Conservation (phyloP, 1,140 invertebrate species). For the Carcinoscorpius rotundicauda region DNA sequence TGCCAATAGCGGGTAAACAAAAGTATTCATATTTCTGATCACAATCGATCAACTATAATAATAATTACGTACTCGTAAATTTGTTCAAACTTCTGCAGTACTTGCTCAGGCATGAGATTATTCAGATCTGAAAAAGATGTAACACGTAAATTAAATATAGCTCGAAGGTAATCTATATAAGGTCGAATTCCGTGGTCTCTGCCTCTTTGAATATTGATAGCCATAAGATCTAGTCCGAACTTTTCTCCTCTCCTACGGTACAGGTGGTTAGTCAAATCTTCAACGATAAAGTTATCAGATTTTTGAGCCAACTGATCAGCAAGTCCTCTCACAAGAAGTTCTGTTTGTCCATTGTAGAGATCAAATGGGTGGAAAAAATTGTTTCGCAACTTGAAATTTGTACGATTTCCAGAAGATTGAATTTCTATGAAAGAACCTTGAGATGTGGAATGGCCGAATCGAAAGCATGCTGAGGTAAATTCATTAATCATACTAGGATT, state of each 20-base stretch:
- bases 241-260: slow-evolving; percentile 19
- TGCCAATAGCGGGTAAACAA: no score
- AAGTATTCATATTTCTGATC: no score
- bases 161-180: slow-evolving; percentile 26
- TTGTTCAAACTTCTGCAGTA: slow-evolving; percentile 12
- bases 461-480: slow-evolving; percentile 21
- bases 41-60: no score
- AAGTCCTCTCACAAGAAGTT: slow-evolving; percentile 48
- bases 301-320: slow-evolving; percentile 41
- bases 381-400: slow-evolving; percentile 19
- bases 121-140: slow-evolving; percentile 19
- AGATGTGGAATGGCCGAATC: slow-evolving; percentile 18
- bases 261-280: slow-evolving; percentile 23
- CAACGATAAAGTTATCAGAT: slow-evolving; percentile 26
- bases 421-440: background rate
- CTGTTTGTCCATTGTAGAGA: slow-evolving; percentile 25
- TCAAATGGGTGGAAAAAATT: slow-evolving; percentile 24
- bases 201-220: slow-evolving; percentile 35
- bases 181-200: slow-evolving; percentile 33
- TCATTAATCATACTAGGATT: slow-evolving; percentile 29
- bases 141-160: slow-evolving; percentile 20
- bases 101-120: slow-evolving; percentile 13
- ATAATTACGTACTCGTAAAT: slow-evolving; percentile 14
- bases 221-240: slow-evolving; percentile 30
- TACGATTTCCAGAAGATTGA: slow-evolving; percentile 10